Percentiles rank a stretch among this genome's conserved stretches.
phyloP scores from a whole-genome alignment of 2,797 vertebrate genomes.

The Cebuella pygmaea region DNA sequence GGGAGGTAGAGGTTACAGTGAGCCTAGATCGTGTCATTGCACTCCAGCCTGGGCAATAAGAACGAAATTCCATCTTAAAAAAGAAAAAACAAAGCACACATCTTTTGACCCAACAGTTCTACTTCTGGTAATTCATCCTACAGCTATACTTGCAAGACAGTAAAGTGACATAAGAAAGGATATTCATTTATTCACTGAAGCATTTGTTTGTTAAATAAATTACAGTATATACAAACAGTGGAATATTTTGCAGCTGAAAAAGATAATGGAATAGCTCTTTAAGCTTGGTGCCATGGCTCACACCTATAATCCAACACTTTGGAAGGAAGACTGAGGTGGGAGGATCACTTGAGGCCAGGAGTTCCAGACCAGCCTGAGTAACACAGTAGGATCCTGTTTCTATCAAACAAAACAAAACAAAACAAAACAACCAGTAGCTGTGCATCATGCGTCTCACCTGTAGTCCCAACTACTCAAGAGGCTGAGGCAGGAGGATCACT shows the following conservation, averaged over 20 bases:
- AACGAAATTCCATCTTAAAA: not conserved
- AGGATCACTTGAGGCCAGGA: not conserved
- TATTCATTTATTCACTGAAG: not conserved
- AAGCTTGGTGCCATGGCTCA: not conserved
- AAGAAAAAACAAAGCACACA: not conserved
- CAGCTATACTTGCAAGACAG: conserved; percentile 52
- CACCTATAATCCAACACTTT: not conserved
- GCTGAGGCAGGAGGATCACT: not conserved
- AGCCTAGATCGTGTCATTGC: not conserved
- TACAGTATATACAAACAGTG: conserved; percentile 1
- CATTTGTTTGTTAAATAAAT: conserved; percentile 58
- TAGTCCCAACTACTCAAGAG: not conserved
- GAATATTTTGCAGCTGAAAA: conserved; percentile 44
- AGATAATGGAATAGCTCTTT: conserved; percentile 16
- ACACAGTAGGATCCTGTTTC: not conserved
- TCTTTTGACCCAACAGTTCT: conserved; percentile 28
- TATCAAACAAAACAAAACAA: too few species aligned
- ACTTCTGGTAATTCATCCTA: conserved; percentile 50
- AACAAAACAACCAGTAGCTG: not conserved
- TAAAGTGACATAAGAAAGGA: conserved; percentile 18
- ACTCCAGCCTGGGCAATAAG: not conserved
- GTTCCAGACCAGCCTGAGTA: not conserved
- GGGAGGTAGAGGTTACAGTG: not conserved
- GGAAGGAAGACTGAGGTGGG: not conserved
- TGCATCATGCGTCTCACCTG: not conserved